Evolutionary conservation across 2,888 invertebrate species (phyloP).

Genomic region (Apeira syringaria): DNA sequence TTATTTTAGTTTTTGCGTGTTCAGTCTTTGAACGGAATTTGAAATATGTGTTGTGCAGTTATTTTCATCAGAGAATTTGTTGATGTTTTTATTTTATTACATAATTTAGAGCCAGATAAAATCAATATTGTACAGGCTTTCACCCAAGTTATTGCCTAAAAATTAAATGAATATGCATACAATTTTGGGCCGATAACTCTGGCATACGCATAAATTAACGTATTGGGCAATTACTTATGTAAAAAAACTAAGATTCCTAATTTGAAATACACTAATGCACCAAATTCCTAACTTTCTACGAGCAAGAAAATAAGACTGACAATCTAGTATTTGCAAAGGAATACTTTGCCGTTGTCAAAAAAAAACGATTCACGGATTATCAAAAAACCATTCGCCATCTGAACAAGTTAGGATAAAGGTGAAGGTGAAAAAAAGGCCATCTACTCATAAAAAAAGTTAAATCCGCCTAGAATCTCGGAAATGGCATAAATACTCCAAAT

Average conservation of each 20-base stretch:
- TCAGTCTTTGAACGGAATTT: constrained; percentile 21
- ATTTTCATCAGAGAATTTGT: constrained; percentile 5
- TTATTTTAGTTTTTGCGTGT: constrained; percentile 26
- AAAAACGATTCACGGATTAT: too few species aligned
- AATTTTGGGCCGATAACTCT: too few species aligned
- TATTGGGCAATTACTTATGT: too few species aligned
- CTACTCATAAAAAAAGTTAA: constrained; percentile 1
- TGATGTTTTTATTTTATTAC: background rate
- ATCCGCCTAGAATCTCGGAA: constrained; percentile 23
- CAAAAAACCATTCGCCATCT: background rate
- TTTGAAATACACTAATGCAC: too few species aligned
- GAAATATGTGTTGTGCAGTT: constrained; percentile 14
- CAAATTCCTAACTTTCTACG: too few species aligned
- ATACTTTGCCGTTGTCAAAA: too few species aligned
- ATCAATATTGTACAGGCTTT: too few species aligned
- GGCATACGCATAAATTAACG: too few species aligned
- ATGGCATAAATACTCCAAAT: constrained; percentile 15
- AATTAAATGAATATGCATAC: background rate
- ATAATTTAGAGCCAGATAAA: background rate
- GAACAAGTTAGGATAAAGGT: background rate
- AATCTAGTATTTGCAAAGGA: too few species aligned
- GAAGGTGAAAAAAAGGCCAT: background rate
- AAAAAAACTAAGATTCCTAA: too few species aligned
- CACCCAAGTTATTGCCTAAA: too few species aligned
- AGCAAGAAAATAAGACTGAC: too few species aligned